These are phyloP conservation scores for Trematomus loennbergii DNA, from an alignment of 2,113 vertebrate genomes.

Conservation along the genomic window DNA sequence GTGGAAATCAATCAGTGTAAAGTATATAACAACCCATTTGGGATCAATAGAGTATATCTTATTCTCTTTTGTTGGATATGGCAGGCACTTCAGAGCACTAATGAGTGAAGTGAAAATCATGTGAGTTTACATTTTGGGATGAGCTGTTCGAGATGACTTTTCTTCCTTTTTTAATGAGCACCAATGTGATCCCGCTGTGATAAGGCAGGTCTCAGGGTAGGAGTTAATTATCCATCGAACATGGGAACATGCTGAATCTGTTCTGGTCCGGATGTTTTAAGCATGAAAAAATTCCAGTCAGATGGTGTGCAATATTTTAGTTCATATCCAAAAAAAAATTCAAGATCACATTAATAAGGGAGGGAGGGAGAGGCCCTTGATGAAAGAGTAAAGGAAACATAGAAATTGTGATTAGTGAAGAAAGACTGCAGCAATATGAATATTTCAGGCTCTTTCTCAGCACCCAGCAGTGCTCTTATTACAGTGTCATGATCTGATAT, in stretches of 20 bases:
- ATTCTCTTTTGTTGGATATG: neutral
- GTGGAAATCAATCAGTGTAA: neutral
- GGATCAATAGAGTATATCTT: no score
- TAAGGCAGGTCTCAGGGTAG: constrained; percentile 10
- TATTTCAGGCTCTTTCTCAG: constrained; percentile 59
- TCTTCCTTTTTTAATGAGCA: constrained; percentile 33
- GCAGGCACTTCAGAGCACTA: neutral
- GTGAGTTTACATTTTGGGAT: constrained; percentile 5
- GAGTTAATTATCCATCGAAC: neutral
- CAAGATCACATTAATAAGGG: neutral
- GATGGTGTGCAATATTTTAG: no score
- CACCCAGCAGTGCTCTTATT: constrained; percentile 8
- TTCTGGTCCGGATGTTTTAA: neutral
- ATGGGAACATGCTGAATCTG: neutral
- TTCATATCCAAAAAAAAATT: constrained; percentile 1
- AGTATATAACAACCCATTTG: no score
- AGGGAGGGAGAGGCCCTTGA: neutral
- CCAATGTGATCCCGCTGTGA: constrained; percentile 9
- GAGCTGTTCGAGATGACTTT: neutral
- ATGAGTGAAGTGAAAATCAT: neutral
- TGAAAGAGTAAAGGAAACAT: constrained; percentile 28
- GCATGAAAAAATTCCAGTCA: neutral
- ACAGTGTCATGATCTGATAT: neutral
- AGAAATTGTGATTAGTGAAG: constrained; percentile 35
- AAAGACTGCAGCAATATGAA: constrained; percentile 63